Base-by-base conservation (phyloP, 2,888 invertebrate genomes). In the Pachymerium ferrugineum region DNA sequence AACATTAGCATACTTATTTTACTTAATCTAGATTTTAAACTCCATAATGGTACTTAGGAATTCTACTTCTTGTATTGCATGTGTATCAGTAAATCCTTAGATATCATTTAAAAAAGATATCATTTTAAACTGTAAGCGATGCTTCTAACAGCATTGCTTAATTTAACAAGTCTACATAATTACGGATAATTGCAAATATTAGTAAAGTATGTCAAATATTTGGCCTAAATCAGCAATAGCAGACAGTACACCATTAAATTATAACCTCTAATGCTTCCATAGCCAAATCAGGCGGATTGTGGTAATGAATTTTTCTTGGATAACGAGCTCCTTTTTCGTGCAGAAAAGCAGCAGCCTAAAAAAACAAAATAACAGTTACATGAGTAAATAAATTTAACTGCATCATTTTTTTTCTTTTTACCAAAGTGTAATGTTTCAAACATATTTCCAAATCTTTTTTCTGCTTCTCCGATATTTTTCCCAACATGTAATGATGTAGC, bases 401-500 rank as follows among this genome's bases (percentile, higher is more conserved):
- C n/a, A n/a, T n/a, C n/a, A n/a, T n/a, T n/a, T n/a, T n/a, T n/a
- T n/a, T 72, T 73, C 28, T 74, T 72, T 38, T 74, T 79, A 88
- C 89, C 82, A 89, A 88, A 79, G 88, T 84, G 81, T 95, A 97
- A 84, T 92, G 90, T 77, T 89, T 87, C 68, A 96, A 84, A 82
- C 89, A 93, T 28, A 88, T 85, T 14, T 87, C 86, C 0, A 93
- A 90, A 74, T 89, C 87, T 77, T 89, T 88, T 77, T 89, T 89
- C 75, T 88, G 87, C 80, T 97, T 97, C 82, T 97, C 96, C 0
- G 91, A 88, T 73, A 96, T 90, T 87, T 97, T 97, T 0, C 94
- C 97, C n/a, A 97, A 85, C 91, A 97, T 94, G 80, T 96, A 97
- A 82, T 93, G 92, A 80, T 92, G 90, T 35, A 96, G 85, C 97